phyloP scores from a whole-genome alignment of 1,140 invertebrate genomes.

The Agrypnia vestita region DNA sequence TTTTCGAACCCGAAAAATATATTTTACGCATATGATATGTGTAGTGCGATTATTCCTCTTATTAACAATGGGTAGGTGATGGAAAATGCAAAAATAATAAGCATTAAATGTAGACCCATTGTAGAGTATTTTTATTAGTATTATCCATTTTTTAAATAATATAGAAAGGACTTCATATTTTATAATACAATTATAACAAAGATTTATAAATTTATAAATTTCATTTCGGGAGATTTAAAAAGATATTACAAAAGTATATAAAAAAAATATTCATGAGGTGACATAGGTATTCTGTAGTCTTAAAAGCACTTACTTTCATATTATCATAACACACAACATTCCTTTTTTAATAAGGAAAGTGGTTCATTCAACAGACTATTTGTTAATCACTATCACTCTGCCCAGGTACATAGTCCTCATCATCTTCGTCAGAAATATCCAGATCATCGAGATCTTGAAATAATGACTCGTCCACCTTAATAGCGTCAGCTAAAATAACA shows the following conservation, averaged over 20 bases:
- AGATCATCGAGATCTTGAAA: constrained; percentile 95
- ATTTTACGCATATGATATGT: too few species aligned
- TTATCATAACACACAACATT: background rate
- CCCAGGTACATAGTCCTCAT: constrained; percentile 75
- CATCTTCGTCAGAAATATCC: constrained; percentile 85
- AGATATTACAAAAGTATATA: constrained; percentile 23
- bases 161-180: background rate
- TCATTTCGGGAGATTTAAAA: too few species aligned
- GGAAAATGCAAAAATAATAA: too few species aligned
- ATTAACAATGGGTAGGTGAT: too few species aligned
- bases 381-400: constrained; percentile 67
- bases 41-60: too few species aligned
- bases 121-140: too few species aligned
- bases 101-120: too few species aligned
- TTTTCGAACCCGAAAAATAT: too few species aligned
- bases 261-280: constrained; percentile 13
- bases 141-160: too few species aligned
- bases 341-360: background rate
- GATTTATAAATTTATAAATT: background rate
- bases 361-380: background rate
- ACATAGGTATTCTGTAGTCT: background rate
- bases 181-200: background rate
- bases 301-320: constrained; percentile 18
- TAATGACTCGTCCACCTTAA: constrained; percentile 94
- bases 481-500: constrained; percentile 80